These are phyloP conservation scores for Diarsia mendica DNA, from an alignment of 2,888 invertebrate species.

Conservation along the genomic window DNA sequence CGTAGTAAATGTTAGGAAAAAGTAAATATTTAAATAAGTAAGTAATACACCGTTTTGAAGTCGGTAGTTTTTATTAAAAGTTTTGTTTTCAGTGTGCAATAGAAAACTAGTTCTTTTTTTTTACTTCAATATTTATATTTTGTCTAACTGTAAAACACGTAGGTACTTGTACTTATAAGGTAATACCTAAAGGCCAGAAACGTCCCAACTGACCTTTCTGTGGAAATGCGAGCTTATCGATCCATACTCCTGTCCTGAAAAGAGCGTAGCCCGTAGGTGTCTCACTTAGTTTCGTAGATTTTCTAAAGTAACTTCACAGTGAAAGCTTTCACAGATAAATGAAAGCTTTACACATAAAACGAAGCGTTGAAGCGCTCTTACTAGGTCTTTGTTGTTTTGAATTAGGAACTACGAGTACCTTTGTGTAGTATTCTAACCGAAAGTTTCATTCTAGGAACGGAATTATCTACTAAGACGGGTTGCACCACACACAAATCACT, in stretches of 20 bases:
- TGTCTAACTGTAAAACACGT: not conserved
- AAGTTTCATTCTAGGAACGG: too few species aligned
- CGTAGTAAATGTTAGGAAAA: slow-evolving; percentile 20
- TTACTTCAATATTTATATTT: slow-evolving; percentile 19
- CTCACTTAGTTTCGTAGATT: slow-evolving; percentile 7
- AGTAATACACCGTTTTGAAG: not conserved
- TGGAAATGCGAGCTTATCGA: slow-evolving; percentile 22
- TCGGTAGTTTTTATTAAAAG: not conserved
- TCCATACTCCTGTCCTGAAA: slow-evolving; percentile 10
- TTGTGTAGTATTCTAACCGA: too few species aligned
- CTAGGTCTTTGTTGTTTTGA: too few species aligned
- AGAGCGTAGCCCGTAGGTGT: not conserved
- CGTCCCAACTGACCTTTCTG: slow-evolving; percentile 35
- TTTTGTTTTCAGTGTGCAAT: not conserved
- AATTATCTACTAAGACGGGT: not conserved
- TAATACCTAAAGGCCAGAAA: not conserved
- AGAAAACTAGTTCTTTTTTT: not conserved
- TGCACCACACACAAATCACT: not conserved
- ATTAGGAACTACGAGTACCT: too few species aligned
- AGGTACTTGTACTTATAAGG: not conserved
- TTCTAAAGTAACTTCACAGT: not conserved
- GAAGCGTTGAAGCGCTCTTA: not conserved
- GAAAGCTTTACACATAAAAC: slow-evolving; percentile 4
- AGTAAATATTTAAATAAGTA: slow-evolving; percentile 19
- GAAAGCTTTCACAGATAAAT: not conserved